Evolutionary conservation across 1,140 invertebrate species (phyloP).

Genomic region (Drosophila sucinea): DNA sequence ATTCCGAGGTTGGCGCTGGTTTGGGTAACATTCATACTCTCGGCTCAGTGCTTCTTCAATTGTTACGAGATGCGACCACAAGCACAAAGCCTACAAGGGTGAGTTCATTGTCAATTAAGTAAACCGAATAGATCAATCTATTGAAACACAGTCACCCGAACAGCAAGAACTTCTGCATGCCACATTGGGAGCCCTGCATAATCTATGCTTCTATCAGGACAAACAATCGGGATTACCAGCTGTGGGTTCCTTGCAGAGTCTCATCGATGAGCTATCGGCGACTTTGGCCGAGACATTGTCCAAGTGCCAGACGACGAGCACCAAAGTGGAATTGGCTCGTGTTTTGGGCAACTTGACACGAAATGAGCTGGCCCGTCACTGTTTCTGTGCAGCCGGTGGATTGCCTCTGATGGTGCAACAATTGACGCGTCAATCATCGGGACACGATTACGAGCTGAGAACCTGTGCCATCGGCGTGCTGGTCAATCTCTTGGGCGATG

Average conservation of each 20-base stretch:
- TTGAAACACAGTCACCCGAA: slow-evolving; percentile 40
- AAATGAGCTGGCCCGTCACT: slow-evolving; percentile 74
- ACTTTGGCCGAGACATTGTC: slow-evolving; percentile 55
- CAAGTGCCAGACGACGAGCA: slow-evolving; percentile 42
- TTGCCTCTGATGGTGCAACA: slow-evolving; percentile 71
- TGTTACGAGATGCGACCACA: slow-evolving; percentile 45
- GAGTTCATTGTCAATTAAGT: not conserved
- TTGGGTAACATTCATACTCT: slow-evolving; percentile 83
- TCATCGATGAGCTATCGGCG: slow-evolving; percentile 62
- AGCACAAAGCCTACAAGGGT: slow-evolving; percentile 35
- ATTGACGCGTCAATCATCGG: slow-evolving; percentile 53
- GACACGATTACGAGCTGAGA: slow-evolving; percentile 74
- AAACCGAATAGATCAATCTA: not conserved
- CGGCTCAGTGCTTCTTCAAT: slow-evolving; percentile 63
- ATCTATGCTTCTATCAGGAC: slow-evolving; percentile 82
- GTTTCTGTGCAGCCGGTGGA: slow-evolving; percentile 73
- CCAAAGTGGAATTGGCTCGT: slow-evolving; percentile 77
- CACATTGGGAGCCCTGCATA: slow-evolving; percentile 79
- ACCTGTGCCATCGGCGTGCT: slow-evolving; percentile 80
- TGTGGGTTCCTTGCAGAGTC: slow-evolving; percentile 64
- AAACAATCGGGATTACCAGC: slow-evolving; percentile 44
- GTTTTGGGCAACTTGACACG: slow-evolving; percentile 83
- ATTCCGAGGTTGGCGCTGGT: slow-evolving; percentile 87
- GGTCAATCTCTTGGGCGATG: slow-evolving; percentile 80
- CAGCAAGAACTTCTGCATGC: slow-evolving; percentile 77